phyloP scores from a whole-genome alignment of 2,797 vertebrate species.

The Limosa lapponica region DNA sequence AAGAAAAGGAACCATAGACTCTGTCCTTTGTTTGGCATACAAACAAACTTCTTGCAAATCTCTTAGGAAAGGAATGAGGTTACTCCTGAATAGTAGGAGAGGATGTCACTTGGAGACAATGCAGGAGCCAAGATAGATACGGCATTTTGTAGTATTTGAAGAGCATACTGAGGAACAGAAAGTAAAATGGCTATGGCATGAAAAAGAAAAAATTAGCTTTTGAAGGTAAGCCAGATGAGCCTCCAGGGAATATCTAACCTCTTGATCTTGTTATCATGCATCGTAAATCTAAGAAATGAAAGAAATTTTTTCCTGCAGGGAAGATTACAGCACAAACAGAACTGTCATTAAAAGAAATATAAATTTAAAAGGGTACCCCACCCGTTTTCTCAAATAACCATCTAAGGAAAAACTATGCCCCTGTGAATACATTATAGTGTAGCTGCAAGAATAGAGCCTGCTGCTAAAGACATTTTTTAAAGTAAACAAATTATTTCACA shows the following conservation, averaged over 20 bases:
- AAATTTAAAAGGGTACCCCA: neutral
- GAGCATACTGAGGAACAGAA: neutral
- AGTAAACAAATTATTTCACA: neutral
- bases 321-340: conserved; percentile 25
- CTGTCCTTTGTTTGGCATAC: neutral
- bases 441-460: neutral
- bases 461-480: neutral
- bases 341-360: neutral
- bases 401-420: neutral
- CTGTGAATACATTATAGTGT: neutral
- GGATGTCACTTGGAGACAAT: neutral
- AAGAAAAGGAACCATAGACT: neutral
- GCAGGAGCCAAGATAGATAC: neutral
- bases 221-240: conserved; percentile 46
- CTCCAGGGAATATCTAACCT: conserved; percentile 46
- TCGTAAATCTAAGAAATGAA: conserved; percentile 32
- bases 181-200: neutral
- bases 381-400: neutral
- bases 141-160: neutral
- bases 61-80: neutral
- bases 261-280: conserved; percentile 43
- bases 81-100: neutral
- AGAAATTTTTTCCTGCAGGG: neutral
- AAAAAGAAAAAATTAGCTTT: neutral
- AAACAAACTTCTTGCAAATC: neutral